phyloP scores from a whole-genome alignment of 2,888 invertebrate species.

The Psococerastis gibbosa region DNA sequence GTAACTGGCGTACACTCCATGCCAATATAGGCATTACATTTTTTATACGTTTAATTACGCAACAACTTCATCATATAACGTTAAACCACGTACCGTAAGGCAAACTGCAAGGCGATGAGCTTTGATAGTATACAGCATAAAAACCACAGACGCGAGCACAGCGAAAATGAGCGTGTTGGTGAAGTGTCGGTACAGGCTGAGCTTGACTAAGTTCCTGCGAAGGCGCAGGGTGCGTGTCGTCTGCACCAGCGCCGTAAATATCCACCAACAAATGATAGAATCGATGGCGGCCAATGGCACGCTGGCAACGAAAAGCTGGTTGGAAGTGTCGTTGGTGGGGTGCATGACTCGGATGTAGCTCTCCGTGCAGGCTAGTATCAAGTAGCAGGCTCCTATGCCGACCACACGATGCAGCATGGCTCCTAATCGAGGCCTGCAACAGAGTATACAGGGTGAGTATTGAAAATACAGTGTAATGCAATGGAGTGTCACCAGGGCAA shows the following conservation, averaged over 20 bases:
- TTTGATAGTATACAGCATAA: constrained; percentile 84
- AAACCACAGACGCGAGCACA: constrained; percentile 73
- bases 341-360: constrained; percentile 50
- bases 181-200: constrained; percentile 79
- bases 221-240: constrained; percentile 77
- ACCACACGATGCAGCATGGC: constrained; percentile 75
- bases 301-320: constrained; percentile 52
- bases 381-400: constrained; percentile 66
- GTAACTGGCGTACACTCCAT: too few species aligned
- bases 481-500: too few species aligned
- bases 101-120: constrained; percentile 57
- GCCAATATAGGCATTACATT: too few species aligned
- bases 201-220: constrained; percentile 74
- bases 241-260: constrained; percentile 68
- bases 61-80: too few species aligned
- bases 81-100: constrained; percentile 50
- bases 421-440: constrained; percentile 62
- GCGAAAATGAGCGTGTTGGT: constrained; percentile 86
- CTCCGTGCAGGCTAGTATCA: constrained; percentile 67
- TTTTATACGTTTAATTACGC: too few species aligned
- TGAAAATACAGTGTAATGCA: too few species aligned
- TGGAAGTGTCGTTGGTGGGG: constrained; percentile 40
- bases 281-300: constrained; percentile 75
- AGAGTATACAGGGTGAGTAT: constrained; percentile 10
- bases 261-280: constrained; percentile 87